Evolutionary conservation across 2,888 invertebrate genomes (phyloP).

Genomic region (Anodontia alba): DNA sequence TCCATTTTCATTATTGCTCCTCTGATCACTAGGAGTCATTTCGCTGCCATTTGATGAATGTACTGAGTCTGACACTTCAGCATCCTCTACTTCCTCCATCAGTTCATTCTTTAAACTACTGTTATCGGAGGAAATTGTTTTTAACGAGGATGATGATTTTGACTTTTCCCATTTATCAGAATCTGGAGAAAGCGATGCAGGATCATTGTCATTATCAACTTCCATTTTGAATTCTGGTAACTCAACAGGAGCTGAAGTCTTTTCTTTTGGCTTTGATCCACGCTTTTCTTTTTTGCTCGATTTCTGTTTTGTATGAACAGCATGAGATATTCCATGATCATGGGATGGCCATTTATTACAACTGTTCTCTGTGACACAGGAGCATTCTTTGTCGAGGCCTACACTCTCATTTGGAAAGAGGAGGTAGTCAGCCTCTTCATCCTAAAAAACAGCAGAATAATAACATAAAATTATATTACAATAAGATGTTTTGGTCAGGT

Average conservation of each 20-base stretch:
- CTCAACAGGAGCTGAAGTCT: background rate
- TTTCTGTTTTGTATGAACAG: constrained; percentile 34
- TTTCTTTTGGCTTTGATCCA: constrained; percentile 3
- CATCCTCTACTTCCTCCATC: background rate
- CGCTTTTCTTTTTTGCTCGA: constrained; percentile 49
- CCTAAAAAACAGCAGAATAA: constrained; percentile 45
- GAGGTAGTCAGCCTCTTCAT: constrained; percentile 63
- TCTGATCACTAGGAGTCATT: constrained; percentile 76
- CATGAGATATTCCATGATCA: constrained; percentile 51
- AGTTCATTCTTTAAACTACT: constrained; percentile 17
- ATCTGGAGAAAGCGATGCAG: background rate
- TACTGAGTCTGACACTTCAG: constrained; percentile 33
- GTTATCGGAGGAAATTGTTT: constrained; percentile 9
- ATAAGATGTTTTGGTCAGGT: too few relatives aligned
- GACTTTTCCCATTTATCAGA: background rate
- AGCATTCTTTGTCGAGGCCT: constrained; percentile 12
- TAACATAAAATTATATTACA: background rate
- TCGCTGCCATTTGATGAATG: constrained; percentile 83
- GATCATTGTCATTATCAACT: background rate
- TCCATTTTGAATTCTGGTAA: constrained; percentile 10
- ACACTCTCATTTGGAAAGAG: constrained; percentile 37
- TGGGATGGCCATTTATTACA: constrained; percentile 20
- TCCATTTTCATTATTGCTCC: constrained; percentile 78
- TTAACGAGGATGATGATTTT: constrained; percentile 5
- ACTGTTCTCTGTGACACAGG: constrained; percentile 21